Percentiles rank a stretch among this genome's conserved stretches.
These are phyloP conservation scores for Mythimna lalbum DNA, from an alignment of 2,888 invertebrate genomes.

Conservation along the genomic window DNA sequence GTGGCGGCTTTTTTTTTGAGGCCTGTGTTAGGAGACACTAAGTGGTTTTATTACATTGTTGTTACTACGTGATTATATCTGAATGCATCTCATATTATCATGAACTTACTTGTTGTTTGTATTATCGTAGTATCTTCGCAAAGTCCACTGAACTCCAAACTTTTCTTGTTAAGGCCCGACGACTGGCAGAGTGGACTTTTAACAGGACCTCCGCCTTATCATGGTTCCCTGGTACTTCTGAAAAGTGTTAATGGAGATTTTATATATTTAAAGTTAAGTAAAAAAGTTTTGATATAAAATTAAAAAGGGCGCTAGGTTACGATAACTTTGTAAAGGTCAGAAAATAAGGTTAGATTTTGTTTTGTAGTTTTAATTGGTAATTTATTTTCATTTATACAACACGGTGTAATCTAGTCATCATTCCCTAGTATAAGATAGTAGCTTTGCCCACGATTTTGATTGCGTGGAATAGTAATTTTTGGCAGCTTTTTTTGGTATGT, in stretches of 20 bases:
- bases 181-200: conserved; percentile 64
- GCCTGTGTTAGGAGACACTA: no score
- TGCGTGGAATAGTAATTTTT: no score
- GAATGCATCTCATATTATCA: conserved; percentile 37
- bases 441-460: no score
- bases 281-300: conserved; percentile 47
- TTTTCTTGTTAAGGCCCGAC: conserved; percentile 72
- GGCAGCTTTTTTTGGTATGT: no score
- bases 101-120: conserved; percentile 49
- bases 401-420: no score
- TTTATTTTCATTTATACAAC: neutral
- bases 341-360: conserved; percentile 10
- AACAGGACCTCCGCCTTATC: conserved; percentile 61
- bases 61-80: conserved; percentile 27
- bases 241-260: conserved; percentile 56
- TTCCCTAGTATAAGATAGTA: no score
- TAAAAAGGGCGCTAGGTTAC: conserved; percentile 7
- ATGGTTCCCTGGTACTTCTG: conserved; percentile 64
- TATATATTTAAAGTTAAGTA: conserved; percentile 37
- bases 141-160: conserved; percentile 62
- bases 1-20: no score
- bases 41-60: neutral
- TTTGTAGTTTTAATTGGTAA: conserved; percentile 20
- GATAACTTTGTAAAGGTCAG: conserved; percentile 16
- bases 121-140: conserved; percentile 49